Evolutionary conservation across 2,888 invertebrate species (phyloP).

Genomic region (Troides aeacus): DNA sequence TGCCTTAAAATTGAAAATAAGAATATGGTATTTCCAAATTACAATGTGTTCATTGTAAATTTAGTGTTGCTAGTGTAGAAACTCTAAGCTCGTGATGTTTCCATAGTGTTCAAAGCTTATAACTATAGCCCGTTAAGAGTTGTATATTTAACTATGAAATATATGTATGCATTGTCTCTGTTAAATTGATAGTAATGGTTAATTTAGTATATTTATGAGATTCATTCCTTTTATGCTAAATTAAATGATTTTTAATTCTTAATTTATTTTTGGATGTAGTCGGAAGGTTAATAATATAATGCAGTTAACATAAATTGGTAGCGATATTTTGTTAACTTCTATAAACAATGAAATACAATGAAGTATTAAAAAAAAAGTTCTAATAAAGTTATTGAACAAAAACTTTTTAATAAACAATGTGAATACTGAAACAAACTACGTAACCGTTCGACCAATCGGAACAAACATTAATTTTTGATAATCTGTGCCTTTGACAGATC

Average conservation of each 20-base stretch:
- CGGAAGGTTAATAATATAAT: too few species aligned
- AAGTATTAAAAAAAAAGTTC: too few species aligned
- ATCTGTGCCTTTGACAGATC: too few species aligned
- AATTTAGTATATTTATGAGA: slow-evolving; percentile 15
- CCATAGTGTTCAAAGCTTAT: slow-evolving; percentile 56
- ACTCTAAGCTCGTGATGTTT: slow-evolving; percentile 49
- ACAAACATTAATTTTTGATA: too few species aligned
- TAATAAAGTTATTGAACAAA: too few species aligned
- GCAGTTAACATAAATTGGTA: too few species aligned
- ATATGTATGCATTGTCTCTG: slow-evolving; percentile 6
- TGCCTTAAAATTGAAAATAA: slow-evolving; percentile 9
- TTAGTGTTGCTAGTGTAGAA: slow-evolving; percentile 66
- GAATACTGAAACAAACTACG: too few species aligned
- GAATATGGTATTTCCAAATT: slow-evolving; percentile 52
- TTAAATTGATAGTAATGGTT: slow-evolving; percentile 9
- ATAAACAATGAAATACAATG: too few species aligned
- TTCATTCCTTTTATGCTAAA: slow-evolving; percentile 21
- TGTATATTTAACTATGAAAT: slow-evolving; percentile 19
- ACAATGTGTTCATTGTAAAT: slow-evolving; percentile 71
- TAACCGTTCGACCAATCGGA: too few species aligned
- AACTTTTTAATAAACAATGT: too few species aligned
- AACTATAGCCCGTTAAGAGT: slow-evolving; percentile 38
- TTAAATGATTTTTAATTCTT: background rate
- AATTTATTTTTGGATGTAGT: too few species aligned
- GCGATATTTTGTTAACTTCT: too few species aligned